Evolutionary conservation across 2,797 vertebrate species (phyloP).

Genomic region (Acanthiza pusilla): DNA sequence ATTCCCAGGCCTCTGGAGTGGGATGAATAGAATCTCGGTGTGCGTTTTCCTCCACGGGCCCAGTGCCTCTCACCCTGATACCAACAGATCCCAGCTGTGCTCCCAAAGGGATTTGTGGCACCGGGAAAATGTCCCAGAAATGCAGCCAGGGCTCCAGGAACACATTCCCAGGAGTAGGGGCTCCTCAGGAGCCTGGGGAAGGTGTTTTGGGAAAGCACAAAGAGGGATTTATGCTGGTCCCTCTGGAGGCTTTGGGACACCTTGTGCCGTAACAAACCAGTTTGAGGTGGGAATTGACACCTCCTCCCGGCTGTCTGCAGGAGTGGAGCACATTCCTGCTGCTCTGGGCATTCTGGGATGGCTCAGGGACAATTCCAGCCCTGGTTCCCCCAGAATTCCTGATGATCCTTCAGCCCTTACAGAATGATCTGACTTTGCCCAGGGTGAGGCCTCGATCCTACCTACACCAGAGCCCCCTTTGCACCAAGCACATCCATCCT

Average conservation of each 20-base stretch:
- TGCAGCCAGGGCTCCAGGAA: not conserved
- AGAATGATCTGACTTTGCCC: not conserved
- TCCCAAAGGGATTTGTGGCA: constrained; percentile 17
- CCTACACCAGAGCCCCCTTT: not conserved
- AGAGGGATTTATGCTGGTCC: not conserved
- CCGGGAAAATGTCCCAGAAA: not conserved
- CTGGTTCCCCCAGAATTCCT: not conserved
- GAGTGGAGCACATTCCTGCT: not conserved
- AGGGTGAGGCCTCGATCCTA: no score
- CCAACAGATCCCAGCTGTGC: not conserved
- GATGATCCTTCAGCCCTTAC: not conserved
- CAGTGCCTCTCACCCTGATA: not conserved
- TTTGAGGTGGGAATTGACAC: constrained; percentile 37
- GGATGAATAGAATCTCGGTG: constrained; percentile 47
- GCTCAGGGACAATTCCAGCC: not conserved
- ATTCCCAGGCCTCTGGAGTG: not conserved
- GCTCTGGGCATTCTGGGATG: not conserved
- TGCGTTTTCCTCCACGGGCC: not conserved
- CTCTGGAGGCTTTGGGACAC: not conserved
- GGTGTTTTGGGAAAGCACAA: constrained; percentile 31
- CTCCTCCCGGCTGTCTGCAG: not conserved
- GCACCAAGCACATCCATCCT: no score
- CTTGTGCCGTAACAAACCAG: not conserved
- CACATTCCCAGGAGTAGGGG: not conserved
- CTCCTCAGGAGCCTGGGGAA: not conserved